Evolutionary conservation across 2,888 invertebrate species (phyloP).

Genomic region (Chromoteleia sp.): DNA sequence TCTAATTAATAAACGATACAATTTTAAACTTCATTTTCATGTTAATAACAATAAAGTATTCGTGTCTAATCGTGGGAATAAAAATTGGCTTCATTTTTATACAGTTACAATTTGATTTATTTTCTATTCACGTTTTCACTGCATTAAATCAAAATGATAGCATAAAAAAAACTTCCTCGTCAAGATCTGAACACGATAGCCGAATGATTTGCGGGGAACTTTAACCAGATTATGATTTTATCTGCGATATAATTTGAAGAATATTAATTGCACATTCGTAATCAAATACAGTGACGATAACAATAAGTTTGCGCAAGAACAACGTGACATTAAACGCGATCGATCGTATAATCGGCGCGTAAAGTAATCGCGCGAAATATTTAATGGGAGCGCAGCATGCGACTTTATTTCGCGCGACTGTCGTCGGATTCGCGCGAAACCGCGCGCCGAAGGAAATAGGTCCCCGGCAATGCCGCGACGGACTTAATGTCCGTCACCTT

Average conservation of each 20-base stretch:
- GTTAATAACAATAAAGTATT: too few relatives aligned
- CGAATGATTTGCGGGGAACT: too few relatives aligned
- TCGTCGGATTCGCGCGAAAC: conserved; percentile 44
- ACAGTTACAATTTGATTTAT: too few relatives aligned
- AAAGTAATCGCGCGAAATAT: conserved; percentile 5
- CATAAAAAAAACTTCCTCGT: too few relatives aligned
- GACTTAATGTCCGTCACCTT: conserved; percentile 64
- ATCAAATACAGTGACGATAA: background rate
- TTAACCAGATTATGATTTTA: too few relatives aligned
- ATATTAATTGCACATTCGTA: background rate
- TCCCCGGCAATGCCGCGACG: conserved; percentile 58
- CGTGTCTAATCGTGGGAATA: too few relatives aligned
- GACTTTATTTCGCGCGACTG: conserved; percentile 16
- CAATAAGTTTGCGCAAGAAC: background rate
- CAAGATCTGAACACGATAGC: too few relatives aligned
- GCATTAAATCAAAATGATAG: too few relatives aligned
- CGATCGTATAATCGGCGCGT: background rate
- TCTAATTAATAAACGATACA: too few relatives aligned
- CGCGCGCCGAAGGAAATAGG: conserved; percentile 52
- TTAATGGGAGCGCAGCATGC: conserved; percentile 16
- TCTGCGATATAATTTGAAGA: background rate
- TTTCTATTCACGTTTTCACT: too few relatives aligned
- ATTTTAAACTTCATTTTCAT: too few relatives aligned
- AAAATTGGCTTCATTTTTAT: too few relatives aligned
- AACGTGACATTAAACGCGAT: conserved; percentile 5